These are phyloP conservation scores for Hormiphora californensis DNA, from an alignment of 37 sponge, comb jelly and placozoan genomes.

Conservation along the genomic window DNA sequence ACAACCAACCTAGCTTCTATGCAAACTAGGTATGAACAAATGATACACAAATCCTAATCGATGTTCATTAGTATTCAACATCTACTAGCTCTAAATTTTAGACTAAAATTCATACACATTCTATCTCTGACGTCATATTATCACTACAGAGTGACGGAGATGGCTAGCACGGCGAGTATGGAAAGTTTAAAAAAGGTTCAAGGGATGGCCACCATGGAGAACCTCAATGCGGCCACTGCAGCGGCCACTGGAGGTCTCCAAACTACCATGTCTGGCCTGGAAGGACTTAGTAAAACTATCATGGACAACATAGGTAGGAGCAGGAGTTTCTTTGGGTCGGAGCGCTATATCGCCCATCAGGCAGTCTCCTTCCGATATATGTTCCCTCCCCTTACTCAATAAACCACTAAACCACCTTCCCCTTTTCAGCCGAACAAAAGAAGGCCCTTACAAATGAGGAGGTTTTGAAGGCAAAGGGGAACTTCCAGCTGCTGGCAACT, in stretches of 20 bases:
- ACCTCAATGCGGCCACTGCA: not conserved
- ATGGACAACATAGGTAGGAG: constrained; percentile 5
- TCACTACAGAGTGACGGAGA: no score
- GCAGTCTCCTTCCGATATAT: no score
- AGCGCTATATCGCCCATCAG: no score
- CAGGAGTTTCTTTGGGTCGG: not conserved
- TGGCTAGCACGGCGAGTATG: not conserved
- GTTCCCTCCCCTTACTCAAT: no score
- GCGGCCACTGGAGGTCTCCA: constrained; percentile 15
- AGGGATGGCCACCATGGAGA: constrained; percentile 34
- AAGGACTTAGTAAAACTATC: constrained; percentile 22
- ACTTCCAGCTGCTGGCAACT: constrained; percentile 9
- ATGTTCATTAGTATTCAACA: no score
- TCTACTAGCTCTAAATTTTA: no score
- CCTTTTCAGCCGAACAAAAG: not conserved
- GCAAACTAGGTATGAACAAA: no score
- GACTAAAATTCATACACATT: no score
- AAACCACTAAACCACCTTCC: not conserved
- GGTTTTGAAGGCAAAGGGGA: constrained; percentile 36
- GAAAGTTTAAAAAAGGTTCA: not conserved
- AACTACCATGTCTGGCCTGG: not conserved
- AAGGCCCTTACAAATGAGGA: not conserved
- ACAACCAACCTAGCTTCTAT: no score
- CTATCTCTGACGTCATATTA: no score
- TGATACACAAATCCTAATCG: no score